A percentile compares a stretch with the other conserved stretches of the same genome.
Evolutionary conservation across 2,797 vertebrate genomes (phyloP).

Genomic region (Pempheris klunzingeri): DNA sequence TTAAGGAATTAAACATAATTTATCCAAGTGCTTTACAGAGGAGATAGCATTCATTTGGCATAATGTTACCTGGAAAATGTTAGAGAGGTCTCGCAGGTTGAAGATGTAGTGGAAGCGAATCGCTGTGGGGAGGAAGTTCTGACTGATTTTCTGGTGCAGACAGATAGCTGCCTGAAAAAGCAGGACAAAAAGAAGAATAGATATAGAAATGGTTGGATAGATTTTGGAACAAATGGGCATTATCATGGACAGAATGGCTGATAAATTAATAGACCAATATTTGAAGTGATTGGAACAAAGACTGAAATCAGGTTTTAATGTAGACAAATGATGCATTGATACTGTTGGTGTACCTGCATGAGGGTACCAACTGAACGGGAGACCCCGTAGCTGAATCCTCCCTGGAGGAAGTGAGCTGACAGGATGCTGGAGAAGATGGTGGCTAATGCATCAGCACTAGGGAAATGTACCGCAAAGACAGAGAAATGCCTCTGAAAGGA

Average conservation of each 20-base stretch:
- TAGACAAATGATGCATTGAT: not conserved
- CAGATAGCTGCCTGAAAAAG: slow-evolving; percentile 82
- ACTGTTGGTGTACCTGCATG: slow-evolving; percentile 71
- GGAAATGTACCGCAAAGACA: slow-evolving; percentile 87
- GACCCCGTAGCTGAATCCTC: slow-evolving; percentile 87
- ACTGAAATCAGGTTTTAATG: not conserved
- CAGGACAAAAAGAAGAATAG: slow-evolving; percentile 13
- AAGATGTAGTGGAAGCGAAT: slow-evolving; percentile 90
- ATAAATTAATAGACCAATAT: not conserved
- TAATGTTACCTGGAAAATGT: slow-evolving; percentile 84
- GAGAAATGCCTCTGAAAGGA: slow-evolving; percentile 81
- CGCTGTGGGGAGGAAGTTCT: slow-evolving; percentile 88
- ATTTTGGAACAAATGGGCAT: not conserved
- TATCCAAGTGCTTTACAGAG: not conserved
- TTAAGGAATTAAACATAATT: not conserved
- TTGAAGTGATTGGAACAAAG: not conserved
- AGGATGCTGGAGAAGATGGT: slow-evolving; percentile 87
- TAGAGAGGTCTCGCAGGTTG: slow-evolving; percentile 86
- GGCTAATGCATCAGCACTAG: slow-evolving; percentile 80
- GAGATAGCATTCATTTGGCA: not conserved
- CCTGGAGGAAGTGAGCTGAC: slow-evolving; percentile 87
- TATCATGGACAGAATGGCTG: not conserved
- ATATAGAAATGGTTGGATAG: not conserved
- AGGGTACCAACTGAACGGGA: slow-evolving; percentile 84
- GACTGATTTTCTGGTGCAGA: slow-evolving; percentile 90